phyloP scores from a whole-genome alignment of 2,113 vertebrate genomes.

The Chionis minor region DNA sequence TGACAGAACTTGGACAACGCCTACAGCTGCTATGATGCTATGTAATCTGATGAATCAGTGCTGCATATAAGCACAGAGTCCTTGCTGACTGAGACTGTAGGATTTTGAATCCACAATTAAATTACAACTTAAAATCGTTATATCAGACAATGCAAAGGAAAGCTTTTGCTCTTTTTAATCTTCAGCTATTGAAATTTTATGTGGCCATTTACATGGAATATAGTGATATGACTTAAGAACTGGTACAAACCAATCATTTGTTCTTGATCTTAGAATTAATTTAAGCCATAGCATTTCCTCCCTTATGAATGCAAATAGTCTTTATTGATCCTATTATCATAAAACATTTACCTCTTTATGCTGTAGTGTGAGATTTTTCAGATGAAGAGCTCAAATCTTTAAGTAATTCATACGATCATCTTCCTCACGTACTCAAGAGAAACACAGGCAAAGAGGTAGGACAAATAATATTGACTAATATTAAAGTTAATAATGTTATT shows the following conservation, averaged over 20 bases:
- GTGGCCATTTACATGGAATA: background rate
- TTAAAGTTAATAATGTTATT: background rate
- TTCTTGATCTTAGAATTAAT: background rate
- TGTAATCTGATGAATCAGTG: background rate
- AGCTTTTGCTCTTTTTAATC: background rate
- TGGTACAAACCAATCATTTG: background rate
- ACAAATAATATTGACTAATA: background rate
- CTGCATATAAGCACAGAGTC: background rate
- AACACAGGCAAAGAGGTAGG: background rate
- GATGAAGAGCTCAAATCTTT: background rate
- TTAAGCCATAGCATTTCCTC: background rate
- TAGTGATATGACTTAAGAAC: background rate
- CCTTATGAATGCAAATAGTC: background rate
- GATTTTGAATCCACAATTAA: background rate
- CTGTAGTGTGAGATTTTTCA: background rate
- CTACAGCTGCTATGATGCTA: background rate
- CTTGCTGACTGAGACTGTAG: background rate
- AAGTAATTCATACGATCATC: background rate
- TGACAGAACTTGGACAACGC: background rate
- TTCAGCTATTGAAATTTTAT: conserved; percentile 13
- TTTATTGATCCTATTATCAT: background rate
- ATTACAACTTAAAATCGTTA: background rate
- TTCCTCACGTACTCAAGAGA: background rate
- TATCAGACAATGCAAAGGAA: background rate
- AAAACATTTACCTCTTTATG: background rate